phyloP scores from a whole-genome alignment of 2,797 vertebrate genomes.

The Hydrocynus forskahlii region DNA sequence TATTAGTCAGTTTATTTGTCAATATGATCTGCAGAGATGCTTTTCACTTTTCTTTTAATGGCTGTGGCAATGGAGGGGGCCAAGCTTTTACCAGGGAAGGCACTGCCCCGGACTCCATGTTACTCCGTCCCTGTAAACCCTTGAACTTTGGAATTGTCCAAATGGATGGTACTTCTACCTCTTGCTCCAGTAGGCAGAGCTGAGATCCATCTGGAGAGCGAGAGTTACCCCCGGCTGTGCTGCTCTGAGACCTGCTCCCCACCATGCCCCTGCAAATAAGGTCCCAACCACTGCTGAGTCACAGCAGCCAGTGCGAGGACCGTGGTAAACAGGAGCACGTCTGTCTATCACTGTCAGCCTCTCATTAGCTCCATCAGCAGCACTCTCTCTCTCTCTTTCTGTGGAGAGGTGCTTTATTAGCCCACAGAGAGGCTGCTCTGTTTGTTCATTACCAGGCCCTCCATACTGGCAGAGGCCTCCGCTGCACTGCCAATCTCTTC shows the following conservation, averaged over 20 bases:
- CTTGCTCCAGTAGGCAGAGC: background rate
- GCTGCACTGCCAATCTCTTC: background rate
- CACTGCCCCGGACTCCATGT: too few species aligned
- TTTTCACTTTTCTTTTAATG: too few species aligned
- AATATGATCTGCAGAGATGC: too few species aligned
- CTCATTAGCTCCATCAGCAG: constrained; percentile 52
- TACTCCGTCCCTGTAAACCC: too few species aligned
- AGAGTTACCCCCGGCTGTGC: background rate
- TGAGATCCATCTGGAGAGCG: background rate
- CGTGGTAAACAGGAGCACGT: constrained; percentile 37
- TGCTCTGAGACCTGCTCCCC: background rate
- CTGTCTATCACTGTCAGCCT: constrained; percentile 36
- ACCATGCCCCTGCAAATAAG: constrained; percentile 17
- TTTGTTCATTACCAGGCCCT: constrained; percentile 40
- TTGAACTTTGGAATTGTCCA: background rate
- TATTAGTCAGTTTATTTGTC: too few species aligned
- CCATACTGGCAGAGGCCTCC: constrained; percentile 13
- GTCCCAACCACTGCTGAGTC: constrained; percentile 4
- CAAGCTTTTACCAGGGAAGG: too few species aligned
- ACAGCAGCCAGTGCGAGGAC: constrained; percentile 23
- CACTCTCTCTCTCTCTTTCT: constrained; percentile 35
- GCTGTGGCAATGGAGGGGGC: too few species aligned
- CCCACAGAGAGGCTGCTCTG: constrained; percentile 33
- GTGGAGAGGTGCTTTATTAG: constrained; percentile 51
- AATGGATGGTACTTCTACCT: background rate